A percentile compares a stretch with the other conserved stretches of the same genome.
phyloP scores from a whole-genome alignment of 92 coral and sea anemone genomes.

The Porites evermanni region DNA sequence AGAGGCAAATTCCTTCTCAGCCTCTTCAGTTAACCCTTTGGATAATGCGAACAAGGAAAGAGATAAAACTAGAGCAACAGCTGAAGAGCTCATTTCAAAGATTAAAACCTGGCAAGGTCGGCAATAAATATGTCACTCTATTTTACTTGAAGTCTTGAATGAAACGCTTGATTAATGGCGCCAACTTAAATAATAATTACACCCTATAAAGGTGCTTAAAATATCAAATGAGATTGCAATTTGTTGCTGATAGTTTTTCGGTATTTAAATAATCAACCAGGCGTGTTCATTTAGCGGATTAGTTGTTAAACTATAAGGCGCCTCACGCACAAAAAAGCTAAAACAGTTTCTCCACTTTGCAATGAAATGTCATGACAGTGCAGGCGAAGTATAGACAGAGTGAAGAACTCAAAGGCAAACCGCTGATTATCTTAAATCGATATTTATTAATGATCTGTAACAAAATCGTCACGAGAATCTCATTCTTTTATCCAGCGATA shows the following conservation, averaged over 20 bases:
- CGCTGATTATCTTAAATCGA: slow-evolving; percentile 40
- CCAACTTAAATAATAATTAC: slow-evolving; percentile 39
- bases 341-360: not conserved
- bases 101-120: not conserved
- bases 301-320: not conserved
- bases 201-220: slow-evolving; percentile 42
- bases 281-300: slow-evolving; percentile 11
- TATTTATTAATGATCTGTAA: slow-evolving; percentile 15
- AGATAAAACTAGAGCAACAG: slow-evolving; percentile 28
- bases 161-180: slow-evolving; percentile 43
- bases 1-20: slow-evolving; percentile 36
- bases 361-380: not conserved
- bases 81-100: slow-evolving; percentile 30
- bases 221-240: slow-evolving; percentile 42
- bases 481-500: slow-evolving; percentile 31
- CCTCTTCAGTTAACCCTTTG: slow-evolving; percentile 19
- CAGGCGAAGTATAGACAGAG: not conserved
- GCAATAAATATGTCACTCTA: not conserved
- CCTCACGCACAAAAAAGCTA: slow-evolving; percentile 9
- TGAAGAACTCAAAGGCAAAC: slow-evolving; percentile 37
- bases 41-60: slow-evolving; percentile 16
- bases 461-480: slow-evolving; percentile 36
- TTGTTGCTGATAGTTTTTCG: slow-evolving; percentile 3
- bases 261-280: slow-evolving; percentile 25
- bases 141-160: slow-evolving; percentile 10